Base-by-base conservation (phyloP, 1,140 invertebrate species). In the Bombus balteatus region DNA sequence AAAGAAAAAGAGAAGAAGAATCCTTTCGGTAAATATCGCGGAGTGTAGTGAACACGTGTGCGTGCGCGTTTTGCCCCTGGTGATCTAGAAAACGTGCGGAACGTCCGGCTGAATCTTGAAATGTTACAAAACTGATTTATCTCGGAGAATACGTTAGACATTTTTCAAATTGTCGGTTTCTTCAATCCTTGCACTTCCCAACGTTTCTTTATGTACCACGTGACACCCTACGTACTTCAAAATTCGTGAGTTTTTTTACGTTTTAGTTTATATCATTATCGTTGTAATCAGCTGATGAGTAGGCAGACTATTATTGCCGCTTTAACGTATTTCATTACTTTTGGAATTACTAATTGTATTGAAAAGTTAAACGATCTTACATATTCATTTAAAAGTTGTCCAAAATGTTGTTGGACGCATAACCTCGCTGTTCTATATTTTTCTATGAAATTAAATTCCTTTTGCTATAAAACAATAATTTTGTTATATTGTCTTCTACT, bases 1-100 rank as follows among this genome's bases (percentile, higher is more conserved):
- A 82, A 53, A 22, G 18, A 18, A 47, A 73, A n/a, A 73, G 65
- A 70, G 68, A 80, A 37, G 32, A 41, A 47, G 41, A 62, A 32
- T 15, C 28, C 37, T 59, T 81, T 73, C 80, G 47, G 13, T 25
- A 37, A 57, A 18, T 43, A 65, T n/a, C 57, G 71, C 8, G 57
- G 28, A 28, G 71, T 59, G 71, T 15, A 10, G n/a, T 13, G 25
- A 74, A 37, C 80, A 81, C 80, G 53, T 81, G 80, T 81, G 53
- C 13, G 68, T 73, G 37, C n/a, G n/a, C n/a, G 22, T 57, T 43
- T 81, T 82, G 32, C 43, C 32, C 8, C n/a, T 25, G 32, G 71
- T 82, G 71, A 41, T 82, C 80, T 82, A 82, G 80, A 82, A 82
- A 75, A 41, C 71, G 47, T 34, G 47, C 34, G 39, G 39, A 74